Evolutionary conservation across 2,113 vertebrate species (phyloP).

Genomic region (Hydropotes inermis): DNA sequence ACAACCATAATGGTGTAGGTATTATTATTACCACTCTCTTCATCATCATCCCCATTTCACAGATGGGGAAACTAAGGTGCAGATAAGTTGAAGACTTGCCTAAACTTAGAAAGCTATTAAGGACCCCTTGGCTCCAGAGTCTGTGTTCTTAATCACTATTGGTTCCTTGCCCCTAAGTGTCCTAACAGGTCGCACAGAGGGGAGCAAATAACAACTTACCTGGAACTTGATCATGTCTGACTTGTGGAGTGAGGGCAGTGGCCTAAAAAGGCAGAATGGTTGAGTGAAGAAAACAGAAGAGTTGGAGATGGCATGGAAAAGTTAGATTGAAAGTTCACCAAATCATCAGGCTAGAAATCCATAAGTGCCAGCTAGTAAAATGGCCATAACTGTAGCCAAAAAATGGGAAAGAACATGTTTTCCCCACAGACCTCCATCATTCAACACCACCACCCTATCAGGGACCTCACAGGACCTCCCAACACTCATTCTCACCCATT

Average conservation of each 20-base stretch:
- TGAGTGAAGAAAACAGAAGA: conserved; percentile 47
- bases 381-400: background rate
- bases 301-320: conserved; percentile 2
- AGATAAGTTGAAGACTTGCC: background rate
- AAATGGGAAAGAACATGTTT: conserved; percentile 25
- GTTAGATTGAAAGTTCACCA: conserved; percentile 17
- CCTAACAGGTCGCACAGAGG: background rate
- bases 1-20: conserved; percentile 7
- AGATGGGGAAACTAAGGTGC: conserved; percentile 14
- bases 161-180: background rate
- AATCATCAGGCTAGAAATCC: conserved; percentile 28
- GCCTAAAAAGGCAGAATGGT: conserved; percentile 38
- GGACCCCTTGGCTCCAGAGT: background rate
- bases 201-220: conserved; percentile 41
- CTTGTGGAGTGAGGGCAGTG: conserved; percentile 20
- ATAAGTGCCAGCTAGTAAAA: conserved; percentile 40
- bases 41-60: conserved; percentile 27
- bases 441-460: background rate
- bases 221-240: conserved; percentile 38
- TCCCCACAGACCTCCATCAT: background rate
- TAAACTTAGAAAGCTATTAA: conserved; percentile 23
- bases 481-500: background rate
- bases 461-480: background rate
- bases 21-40: background rate
- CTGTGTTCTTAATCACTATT: background rate